Percentiles rank a stretch among this genome's conserved stretches.
phyloP scores from a whole-genome alignment of 2,113 vertebrate genomes.

The Callorhinus ursinus region DNA sequence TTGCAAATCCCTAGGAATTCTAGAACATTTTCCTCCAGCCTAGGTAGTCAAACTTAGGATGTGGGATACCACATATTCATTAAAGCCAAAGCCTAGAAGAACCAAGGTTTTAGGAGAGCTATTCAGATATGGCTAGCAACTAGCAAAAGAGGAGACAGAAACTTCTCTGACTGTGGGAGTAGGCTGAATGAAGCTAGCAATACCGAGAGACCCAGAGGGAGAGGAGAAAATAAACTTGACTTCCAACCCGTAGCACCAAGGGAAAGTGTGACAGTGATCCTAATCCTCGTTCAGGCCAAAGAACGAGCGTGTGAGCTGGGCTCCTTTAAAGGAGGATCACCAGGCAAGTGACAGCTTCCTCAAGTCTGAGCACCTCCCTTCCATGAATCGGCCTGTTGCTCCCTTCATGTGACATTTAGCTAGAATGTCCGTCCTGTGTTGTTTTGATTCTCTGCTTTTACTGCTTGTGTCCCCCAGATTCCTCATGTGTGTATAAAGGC shows the following conservation, averaged over 20 bases:
- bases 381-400: background rate
- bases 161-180: background rate
- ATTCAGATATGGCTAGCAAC: background rate
- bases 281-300: background rate
- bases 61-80: background rate
- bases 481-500: background rate
- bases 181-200: background rate
- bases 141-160: background rate
- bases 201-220: background rate
- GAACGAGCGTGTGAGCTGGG: background rate
- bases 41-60: background rate
- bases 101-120: background rate
- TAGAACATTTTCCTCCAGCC: background rate
- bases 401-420: background rate
- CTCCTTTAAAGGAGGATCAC: background rate
- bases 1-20: background rate
- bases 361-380: background rate
- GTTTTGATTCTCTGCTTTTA: conserved; percentile 14
- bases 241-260: background rate
- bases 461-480: background rate
- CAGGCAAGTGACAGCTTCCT: background rate
- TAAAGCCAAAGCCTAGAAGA: conserved; percentile 3
- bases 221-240: background rate
- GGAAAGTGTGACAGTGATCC: background rate
- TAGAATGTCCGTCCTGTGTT: background rate